Conservation (phyloP, 2,113 vertebrate genomes). For the Elaphurus davidianus region DNA sequence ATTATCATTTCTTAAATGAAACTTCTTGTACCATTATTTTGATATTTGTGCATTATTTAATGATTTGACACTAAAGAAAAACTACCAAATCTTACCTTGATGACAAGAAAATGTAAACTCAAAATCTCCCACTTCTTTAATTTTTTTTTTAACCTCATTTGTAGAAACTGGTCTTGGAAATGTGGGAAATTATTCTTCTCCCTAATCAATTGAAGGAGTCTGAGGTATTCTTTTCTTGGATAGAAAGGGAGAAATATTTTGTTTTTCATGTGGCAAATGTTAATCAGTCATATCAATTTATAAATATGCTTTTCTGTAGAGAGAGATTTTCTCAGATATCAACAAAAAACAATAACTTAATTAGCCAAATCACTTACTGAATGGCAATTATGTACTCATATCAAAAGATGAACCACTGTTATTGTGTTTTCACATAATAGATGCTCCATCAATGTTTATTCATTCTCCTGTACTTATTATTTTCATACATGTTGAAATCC, state of each 20-base stretch:
- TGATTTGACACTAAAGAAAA: not conserved
- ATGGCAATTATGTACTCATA: not conserved
- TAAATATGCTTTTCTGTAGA: not conserved
- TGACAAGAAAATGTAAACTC: not conserved
- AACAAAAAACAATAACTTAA: not conserved
- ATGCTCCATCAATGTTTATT: not conserved
- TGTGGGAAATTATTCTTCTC: not conserved
- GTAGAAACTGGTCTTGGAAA: not conserved
- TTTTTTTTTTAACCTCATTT: not conserved
- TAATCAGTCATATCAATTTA: not conserved
- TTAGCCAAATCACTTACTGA: not conserved
- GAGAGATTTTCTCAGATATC: not conserved
- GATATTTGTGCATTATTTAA: conserved; percentile 51
- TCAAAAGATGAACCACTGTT: not conserved
- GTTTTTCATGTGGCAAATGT: not conserved
- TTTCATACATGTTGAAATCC: not conserved
- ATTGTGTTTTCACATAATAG: not conserved
- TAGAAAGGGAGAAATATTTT: not conserved
- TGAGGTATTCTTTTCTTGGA: not conserved
- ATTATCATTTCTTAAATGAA: conserved; percentile 55
- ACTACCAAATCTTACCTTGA: conserved; percentile 34
- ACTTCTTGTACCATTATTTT: not conserved
- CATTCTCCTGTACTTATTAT: not conserved
- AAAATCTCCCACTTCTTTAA: not conserved
- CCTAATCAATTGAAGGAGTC: not conserved